A percentile compares a stretch with the other conserved stretches of the same genome.
Evolutionary conservation across 1,140 invertebrate genomes (phyloP).

Genomic region (Ceratoteleas bidentatus): DNA sequence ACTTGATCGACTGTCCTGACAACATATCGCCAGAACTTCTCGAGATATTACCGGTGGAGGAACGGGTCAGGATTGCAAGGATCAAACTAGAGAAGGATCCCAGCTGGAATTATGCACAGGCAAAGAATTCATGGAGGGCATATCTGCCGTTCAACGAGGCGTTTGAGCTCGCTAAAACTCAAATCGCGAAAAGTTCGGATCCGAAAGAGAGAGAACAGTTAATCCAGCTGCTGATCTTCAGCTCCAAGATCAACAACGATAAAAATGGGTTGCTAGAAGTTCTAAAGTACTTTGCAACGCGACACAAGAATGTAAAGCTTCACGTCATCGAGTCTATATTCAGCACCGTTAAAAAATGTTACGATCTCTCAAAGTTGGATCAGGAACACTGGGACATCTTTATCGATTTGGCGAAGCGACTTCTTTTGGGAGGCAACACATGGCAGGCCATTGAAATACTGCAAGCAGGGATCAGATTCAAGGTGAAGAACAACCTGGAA

Average conservation of each 20-base stretch:
- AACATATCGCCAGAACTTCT: constrained; percentile 57
- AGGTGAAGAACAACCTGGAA: constrained; percentile 3
- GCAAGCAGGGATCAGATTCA: constrained; percentile 1
- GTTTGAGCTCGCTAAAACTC: constrained; percentile 62
- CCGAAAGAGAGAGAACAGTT: constrained; percentile 18
- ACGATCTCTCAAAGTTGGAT: background rate
- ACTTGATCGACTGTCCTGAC: constrained; percentile 48
- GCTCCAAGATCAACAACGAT: constrained; percentile 72
- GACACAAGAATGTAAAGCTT: constrained; percentile 69
- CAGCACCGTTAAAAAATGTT: background rate
- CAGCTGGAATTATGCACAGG: constrained; percentile 25
- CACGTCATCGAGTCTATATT: background rate
- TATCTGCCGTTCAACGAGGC: constrained; percentile 69
- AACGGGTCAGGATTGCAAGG: constrained; percentile 68
- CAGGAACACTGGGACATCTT: constrained; percentile 26
- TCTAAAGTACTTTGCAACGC: constrained; percentile 61
- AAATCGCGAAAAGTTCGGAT: constrained; percentile 55
- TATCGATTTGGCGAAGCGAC: constrained; percentile 2
- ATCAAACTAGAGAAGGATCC: constrained; percentile 57
- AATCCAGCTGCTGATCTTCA: constrained; percentile 65
- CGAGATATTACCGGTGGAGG: constrained; percentile 54
- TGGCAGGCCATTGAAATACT: background rate
- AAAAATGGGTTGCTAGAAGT: constrained; percentile 63
- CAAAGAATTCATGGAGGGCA: constrained; percentile 63
- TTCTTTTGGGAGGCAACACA: background rate